Base-by-base conservation (phyloP, 1,140 invertebrate species). In the Armadillidium nasatum region DNA sequence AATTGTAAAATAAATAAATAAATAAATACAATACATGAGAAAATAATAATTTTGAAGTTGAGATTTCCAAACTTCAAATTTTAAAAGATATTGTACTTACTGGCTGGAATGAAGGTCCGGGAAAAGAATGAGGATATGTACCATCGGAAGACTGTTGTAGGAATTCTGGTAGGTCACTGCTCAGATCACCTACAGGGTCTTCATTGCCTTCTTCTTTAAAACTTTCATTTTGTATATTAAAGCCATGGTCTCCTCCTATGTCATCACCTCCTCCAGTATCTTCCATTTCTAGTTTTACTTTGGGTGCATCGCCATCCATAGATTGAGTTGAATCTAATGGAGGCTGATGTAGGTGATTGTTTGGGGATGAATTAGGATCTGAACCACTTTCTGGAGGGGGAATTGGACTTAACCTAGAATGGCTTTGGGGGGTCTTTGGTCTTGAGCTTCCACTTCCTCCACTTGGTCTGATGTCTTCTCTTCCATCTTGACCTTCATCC, bases 51-150 rank as follows among this genome's bases (percentile, higher is more conserved):
- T n/a, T n/a, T n/a, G n/a, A n/a, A n/a, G n/a, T n/a, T n/a, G 33
- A 33, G 33, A 33, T 33, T 33, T 33, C 33, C 1, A 33, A n/a
- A n/a, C n/a, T 0, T 22, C 60, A 66, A 66, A 54, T 15, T 13
- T 22, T 10, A 6, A 22, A 74, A 66, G 21, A 74, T 21, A 11
- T 45, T 70, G 15, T 22, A 80, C 79, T 80, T 71, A 80, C 79
- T 75, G 76, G 76, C 66, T 78, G 79, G 71, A 80, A 80, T 60
- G 79, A 80, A 69, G 79, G 76, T 74, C 79, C 79, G 71, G 76
- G 76, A 54, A 80, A 80, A 67, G 79, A 74, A 43, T 77, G 77
- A 45, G 74, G 76, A 72, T 80, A 78, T 9, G 76, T 76, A n/a
- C 74, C 76, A 33, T 73, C 75, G 44, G 79, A 76, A 33, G 79